Evolutionary conservation across 2,113 vertebrate species (phyloP), one percentile per base, ranked within the genome.

Genomic region (Penelope pileata): DNA sequence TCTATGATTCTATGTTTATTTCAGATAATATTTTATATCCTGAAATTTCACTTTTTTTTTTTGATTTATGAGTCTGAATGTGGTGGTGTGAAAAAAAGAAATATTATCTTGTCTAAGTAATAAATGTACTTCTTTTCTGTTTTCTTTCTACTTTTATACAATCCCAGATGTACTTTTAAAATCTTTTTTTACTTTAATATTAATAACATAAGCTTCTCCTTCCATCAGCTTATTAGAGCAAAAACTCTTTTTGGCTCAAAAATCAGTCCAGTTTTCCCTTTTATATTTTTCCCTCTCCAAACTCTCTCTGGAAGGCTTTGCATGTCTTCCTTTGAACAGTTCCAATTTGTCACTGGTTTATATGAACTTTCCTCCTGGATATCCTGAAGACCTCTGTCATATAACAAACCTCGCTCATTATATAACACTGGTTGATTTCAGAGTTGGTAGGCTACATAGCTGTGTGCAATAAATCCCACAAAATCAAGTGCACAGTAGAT

Each of bases 381-480:
- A 47, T 6, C 30, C 18, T 43, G 32, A 54, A 83, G 47, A 67
- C 9, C 27, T 18, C 5, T 66, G 72, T 67, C 14, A 45, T 30
- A 60, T 63, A 79, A 60, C 6, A 48, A 73, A 48, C 12, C 12
- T 16, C 29, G 4, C 6, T 74, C 32, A 7, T 76, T 40, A 40
- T 6, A 15, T 17, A 45, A 58, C 7, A 24, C 11, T 21, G 11
- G 36, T 30, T 13, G 3, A 4, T 43, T 83, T 56, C 36, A 53
- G 29, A n/a, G 24, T 51, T 76, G 8, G 29, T 10, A 54, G 12
- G 15, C 5, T 54, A 7, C 30, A 62, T 1, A 48, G 27, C 7
- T 19, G 5, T 0, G 0, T 32, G 38, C 3, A 26, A 23, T 15
- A 70, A 59, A 77, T 23, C 11, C 72, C 34, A 21, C 2, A 21